A percentile compares a stretch with the other conserved stretches of the same genome.
These are phyloP conservation scores for Sapayoa aenigma DNA, from an alignment of 2,113 vertebrate species.

Conservation along the genomic window DNA sequence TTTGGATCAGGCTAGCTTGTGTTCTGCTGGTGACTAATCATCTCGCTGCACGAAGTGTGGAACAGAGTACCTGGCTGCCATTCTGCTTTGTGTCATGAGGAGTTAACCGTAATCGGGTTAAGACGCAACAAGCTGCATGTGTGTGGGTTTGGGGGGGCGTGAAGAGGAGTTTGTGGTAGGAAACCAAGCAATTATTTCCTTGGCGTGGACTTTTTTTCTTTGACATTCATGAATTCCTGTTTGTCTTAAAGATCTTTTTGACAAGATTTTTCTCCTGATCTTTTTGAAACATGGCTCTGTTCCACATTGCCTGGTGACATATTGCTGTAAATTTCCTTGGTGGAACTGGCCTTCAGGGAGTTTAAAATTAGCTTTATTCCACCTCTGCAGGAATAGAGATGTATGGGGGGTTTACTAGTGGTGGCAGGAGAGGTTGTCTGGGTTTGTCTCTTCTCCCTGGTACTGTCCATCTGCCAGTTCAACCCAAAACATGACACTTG, in stretches of 20 bases:
- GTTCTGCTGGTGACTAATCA: conserved; percentile 9
- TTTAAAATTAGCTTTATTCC: conserved; percentile 17
- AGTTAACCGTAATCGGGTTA: neutral
- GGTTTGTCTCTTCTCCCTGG: neutral
- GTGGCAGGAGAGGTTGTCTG: neutral
- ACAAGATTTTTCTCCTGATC: neutral
- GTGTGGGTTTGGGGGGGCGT: neutral
- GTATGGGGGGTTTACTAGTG: neutral
- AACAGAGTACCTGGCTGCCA: conserved; percentile 7
- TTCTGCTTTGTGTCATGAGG: neutral
- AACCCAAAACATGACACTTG: neutral
- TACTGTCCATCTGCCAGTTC: neutral
- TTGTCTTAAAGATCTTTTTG: neutral
- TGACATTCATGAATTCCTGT: neutral
- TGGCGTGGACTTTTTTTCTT: neutral
- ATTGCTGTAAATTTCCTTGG: neutral
- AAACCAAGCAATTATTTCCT: neutral
- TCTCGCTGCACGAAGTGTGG: neutral
- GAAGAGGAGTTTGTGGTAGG: conserved; percentile 41
- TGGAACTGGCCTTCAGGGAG: conserved; percentile 1
- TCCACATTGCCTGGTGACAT: neutral
- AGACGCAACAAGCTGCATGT: neutral
- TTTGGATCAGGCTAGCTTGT: neutral
- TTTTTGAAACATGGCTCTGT: neutral
- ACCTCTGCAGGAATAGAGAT: neutral